Percentiles rank a stretch among this genome's conserved stretches.
phyloP scores from a whole-genome alignment of 2,888 invertebrate genomes.

The Cylindroiulus punctatus region DNA sequence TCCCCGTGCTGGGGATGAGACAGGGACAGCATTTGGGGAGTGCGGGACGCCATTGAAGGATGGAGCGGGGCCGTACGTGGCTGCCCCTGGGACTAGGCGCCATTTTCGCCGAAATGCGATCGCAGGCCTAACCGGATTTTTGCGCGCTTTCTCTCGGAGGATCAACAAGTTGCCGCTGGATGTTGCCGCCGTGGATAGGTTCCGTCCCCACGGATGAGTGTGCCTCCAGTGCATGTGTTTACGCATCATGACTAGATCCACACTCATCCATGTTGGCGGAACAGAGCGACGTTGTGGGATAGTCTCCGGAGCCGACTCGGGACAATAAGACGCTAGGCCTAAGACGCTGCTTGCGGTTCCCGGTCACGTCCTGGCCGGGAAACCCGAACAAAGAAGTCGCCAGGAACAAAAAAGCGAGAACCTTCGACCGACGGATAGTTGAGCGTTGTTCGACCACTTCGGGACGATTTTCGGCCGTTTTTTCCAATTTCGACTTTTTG shows the following conservation, averaged over 20 bases:
- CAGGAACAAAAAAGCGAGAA: no score
- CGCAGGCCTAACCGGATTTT: no score
- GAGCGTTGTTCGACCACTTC: no score
- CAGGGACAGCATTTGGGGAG: constrained; percentile 32
- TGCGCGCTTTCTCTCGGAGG: neutral
- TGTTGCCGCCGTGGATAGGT: no score
- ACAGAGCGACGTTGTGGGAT: neutral
- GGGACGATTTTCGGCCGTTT: neutral
- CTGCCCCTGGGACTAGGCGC: neutral
- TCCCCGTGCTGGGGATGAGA: constrained; percentile 19
- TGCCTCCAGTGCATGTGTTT: constrained; percentile 59
- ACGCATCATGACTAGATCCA: constrained; percentile 59
- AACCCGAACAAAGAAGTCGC: neutral
- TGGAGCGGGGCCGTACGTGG: neutral
- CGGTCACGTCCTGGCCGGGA: neutral
- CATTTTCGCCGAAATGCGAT: no score
- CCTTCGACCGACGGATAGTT: no score
- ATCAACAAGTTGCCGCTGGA: neutral
- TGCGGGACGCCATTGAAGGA: constrained; percentile 21
- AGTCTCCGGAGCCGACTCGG: neutral
- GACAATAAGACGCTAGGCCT: neutral
- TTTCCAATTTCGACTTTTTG: no score
- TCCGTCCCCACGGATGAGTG: constrained; percentile 57
- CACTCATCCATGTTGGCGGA: constrained; percentile 58
- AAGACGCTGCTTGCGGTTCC: neutral